Conservation (phyloP, 1,140 invertebrate genomes). For the Euwallacea similis region DNA sequence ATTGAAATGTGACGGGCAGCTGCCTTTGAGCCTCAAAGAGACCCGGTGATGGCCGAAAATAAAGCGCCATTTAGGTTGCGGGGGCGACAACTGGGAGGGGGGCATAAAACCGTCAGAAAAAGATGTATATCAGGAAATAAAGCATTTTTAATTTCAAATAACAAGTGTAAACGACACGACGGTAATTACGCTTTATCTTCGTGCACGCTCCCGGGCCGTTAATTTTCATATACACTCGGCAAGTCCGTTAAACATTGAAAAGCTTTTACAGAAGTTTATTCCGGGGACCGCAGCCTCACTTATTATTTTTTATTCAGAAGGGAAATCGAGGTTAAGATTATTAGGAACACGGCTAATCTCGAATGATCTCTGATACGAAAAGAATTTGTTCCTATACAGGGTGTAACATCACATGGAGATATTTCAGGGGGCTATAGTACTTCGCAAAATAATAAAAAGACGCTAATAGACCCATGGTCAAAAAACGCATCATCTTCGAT, state of each 20-base stretch:
- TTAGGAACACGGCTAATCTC: no score
- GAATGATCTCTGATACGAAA: no score
- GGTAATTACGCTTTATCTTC: conserved; percentile 54
- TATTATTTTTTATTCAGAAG: neutral
- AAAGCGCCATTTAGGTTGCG: no score
- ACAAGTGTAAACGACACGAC: conserved; percentile 54
- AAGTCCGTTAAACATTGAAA: conserved; percentile 36
- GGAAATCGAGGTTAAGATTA: neutral
- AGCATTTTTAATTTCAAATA: conserved; percentile 53
- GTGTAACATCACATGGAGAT: no score
- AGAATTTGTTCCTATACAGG: no score
- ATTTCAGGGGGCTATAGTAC: no score
- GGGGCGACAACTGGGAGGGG: neutral
- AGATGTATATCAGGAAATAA: conserved; percentile 48
- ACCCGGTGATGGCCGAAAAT: no score
- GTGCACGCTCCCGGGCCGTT: conserved; percentile 46
- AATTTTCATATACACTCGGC: conserved; percentile 40
- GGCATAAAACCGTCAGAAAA: conserved; percentile 34
- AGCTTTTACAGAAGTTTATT: conserved; percentile 39
- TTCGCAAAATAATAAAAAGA: no score
- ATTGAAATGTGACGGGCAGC: neutral
- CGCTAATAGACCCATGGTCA: no score
- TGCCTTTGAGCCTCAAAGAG: no score
- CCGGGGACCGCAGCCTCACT: neutral
- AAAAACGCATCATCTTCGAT: no score